phyloP scores from a whole-genome alignment of 2,113 vertebrate genomes.

The Nothobranchius furzeri region DNA sequence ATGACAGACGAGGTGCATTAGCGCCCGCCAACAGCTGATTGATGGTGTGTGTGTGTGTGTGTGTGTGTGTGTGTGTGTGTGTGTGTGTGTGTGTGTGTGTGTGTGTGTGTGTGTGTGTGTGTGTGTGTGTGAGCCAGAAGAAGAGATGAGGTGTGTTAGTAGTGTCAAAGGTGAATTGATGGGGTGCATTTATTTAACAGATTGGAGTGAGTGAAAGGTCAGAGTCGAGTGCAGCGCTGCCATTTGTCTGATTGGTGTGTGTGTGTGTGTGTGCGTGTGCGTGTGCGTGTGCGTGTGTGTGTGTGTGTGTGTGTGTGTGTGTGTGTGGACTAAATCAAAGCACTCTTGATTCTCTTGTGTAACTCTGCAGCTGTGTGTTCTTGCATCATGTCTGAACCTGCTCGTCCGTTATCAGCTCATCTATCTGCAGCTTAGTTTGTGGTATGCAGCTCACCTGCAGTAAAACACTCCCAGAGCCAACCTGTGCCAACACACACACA shows the following conservation, averaged over 20 bases:
- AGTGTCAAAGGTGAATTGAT: constrained; percentile 53
- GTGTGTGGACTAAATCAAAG: constrained; percentile 51
- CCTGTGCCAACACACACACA: constrained; percentile 26
- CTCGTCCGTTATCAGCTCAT: constrained; percentile 56
- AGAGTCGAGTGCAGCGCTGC: constrained; percentile 20
- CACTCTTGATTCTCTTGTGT: constrained; percentile 15
- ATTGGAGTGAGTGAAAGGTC: constrained; percentile 65
- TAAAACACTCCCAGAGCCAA: constrained; percentile 36
- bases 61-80: constrained; percentile 6
- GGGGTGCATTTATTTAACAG: constrained; percentile 63
- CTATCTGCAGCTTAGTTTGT: constrained; percentile 34
- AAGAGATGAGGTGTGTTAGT: constrained; percentile 43
- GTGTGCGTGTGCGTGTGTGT: constrained; percentile 19
- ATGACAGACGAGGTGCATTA: constrained; percentile 68
- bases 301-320: constrained; percentile 13
- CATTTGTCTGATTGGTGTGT: constrained; percentile 51
- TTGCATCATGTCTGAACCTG: constrained; percentile 37
- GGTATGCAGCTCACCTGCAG: constrained; percentile 65
- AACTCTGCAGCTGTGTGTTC: constrained; percentile 46
- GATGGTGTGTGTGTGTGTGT: constrained; percentile 10
- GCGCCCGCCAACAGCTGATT: constrained; percentile 36
- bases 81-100: background rate
- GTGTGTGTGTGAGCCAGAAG: constrained; percentile 12
- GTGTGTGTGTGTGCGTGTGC: constrained; percentile 13
- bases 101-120: too few relatives aligned